These are phyloP conservation scores for Dicycla oo DNA, from an alignment of 2,888 invertebrate species.

Conservation along the genomic window DNA sequence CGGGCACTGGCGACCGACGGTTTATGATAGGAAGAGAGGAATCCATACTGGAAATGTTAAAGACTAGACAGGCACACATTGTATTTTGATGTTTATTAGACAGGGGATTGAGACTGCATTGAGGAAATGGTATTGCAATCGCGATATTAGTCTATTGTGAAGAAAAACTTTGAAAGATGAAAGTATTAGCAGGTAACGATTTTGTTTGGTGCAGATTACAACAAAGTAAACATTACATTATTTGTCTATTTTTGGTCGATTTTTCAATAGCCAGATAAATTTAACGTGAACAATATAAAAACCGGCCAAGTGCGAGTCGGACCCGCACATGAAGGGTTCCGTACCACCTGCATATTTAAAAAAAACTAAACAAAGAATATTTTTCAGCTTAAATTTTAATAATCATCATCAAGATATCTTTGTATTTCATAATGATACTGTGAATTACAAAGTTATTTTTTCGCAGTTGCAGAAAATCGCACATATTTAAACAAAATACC, in stretches of 20 bases:
- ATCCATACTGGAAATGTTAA: conserved; percentile 56
- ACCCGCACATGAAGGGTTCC: too few species aligned
- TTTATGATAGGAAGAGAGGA: conserved; percentile 60
- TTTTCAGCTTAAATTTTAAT: too few species aligned
- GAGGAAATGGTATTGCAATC: conserved; percentile 8
- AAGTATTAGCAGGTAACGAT: not conserved
- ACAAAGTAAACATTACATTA: not conserved
- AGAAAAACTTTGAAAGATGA: not conserved
- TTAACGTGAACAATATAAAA: not conserved
- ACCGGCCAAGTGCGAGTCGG: too few species aligned
- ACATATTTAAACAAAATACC: too few species aligned
- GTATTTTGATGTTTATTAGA: conserved; percentile 50
- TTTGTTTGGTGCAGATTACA: not conserved
- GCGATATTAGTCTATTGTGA: not conserved
- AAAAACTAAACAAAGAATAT: too few species aligned
- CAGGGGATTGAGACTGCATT: conserved; percentile 22
- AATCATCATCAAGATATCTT: too few species aligned
- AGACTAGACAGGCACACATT: conserved; percentile 38
- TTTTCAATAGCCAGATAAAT: not conserved
- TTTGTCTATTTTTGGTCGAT: not conserved
- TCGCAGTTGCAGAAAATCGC: too few species aligned
- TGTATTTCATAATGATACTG: too few species aligned
- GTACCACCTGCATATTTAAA: too few species aligned
- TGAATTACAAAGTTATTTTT: too few species aligned
- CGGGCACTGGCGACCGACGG: conserved; percentile 21